phyloP scores from a whole-genome alignment of 2,113 vertebrate species.

The Pandion haliaetus region DNA sequence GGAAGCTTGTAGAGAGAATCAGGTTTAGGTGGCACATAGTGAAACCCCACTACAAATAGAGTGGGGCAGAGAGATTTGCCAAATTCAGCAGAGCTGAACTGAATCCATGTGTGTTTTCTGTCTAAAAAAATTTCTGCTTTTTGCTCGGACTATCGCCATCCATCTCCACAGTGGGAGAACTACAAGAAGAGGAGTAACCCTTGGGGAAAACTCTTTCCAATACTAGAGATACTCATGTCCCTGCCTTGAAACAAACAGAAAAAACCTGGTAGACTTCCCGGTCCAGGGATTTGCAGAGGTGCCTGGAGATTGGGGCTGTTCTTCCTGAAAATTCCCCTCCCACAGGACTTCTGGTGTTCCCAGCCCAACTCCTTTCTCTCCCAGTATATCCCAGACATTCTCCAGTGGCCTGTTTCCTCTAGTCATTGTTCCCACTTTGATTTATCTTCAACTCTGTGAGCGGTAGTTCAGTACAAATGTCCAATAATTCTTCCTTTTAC shows the following conservation, averaged over 20 bases:
- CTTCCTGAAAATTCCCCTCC: neutral
- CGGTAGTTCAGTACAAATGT: neutral
- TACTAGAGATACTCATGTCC: neutral
- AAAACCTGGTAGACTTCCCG: neutral
- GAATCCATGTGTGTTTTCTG: neutral
- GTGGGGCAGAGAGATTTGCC: neutral
- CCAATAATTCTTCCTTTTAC: neutral
- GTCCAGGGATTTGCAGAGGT: neutral
- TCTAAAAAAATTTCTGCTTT: neutral
- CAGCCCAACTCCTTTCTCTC: neutral
- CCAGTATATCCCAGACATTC: neutral
- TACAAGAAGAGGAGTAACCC: neutral
- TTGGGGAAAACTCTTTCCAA: neutral
- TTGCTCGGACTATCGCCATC: neutral
- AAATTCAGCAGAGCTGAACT: neutral
- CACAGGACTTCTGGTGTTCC: neutral
- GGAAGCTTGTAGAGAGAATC: neutral
- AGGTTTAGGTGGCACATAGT: neutral
- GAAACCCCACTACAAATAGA: neutral
- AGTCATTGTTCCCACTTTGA: neutral
- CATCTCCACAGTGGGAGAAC: neutral
- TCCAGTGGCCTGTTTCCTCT: neutral
- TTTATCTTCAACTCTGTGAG: neutral
- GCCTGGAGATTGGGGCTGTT: rapidly evolving
- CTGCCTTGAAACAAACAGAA: neutral